A percentile compares a stretch with the other conserved stretches of the same genome.
These are phyloP conservation scores for Avahi laniger DNA, from an alignment of 2,797 vertebrate species.

Conservation along the genomic window DNA sequence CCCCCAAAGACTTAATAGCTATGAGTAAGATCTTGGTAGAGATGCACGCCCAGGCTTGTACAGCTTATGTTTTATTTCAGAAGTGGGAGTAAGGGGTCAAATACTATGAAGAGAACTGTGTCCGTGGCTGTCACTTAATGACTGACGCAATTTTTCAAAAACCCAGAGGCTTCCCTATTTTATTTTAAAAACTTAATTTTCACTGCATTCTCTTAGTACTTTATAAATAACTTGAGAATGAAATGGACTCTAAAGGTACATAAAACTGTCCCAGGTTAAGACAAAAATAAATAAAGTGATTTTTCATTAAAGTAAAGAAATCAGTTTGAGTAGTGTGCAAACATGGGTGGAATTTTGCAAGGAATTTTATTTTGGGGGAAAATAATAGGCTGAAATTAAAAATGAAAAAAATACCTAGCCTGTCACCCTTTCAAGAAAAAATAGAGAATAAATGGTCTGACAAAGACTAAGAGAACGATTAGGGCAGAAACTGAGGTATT, in stretches of 20 bases:
- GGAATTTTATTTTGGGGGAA: not conserved
- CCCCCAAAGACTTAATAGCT: not conserved
- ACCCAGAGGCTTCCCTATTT: not conserved
- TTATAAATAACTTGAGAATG: constrained; percentile 23
- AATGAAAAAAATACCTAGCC: not conserved
- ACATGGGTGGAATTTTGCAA: not conserved
- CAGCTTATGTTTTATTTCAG: not conserved
- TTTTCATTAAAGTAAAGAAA: constrained; percentile 22
- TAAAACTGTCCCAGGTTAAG: constrained; percentile 44
- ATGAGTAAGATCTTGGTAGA: not conserved
- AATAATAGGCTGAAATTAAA: not conserved
- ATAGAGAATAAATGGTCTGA: not conserved
- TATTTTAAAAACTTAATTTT: constrained; percentile 2
- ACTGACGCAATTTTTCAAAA: not conserved
- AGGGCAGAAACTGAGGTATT: not conserved
- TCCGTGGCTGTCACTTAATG: constrained; percentile 3
- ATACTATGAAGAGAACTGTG: not conserved
- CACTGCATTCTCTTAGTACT: not conserved
- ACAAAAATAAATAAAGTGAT: not conserved
- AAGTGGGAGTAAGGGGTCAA: not conserved
- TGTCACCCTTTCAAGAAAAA: not conserved
- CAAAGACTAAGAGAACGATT: not conserved
- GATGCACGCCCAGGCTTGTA: not conserved
- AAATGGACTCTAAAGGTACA: constrained; percentile 8
- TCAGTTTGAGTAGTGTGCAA: constrained; percentile 21